Evolutionary conservation across 2,113 vertebrate genomes (phyloP).

Genomic region (Girardinichthys multiradiatus): DNA sequence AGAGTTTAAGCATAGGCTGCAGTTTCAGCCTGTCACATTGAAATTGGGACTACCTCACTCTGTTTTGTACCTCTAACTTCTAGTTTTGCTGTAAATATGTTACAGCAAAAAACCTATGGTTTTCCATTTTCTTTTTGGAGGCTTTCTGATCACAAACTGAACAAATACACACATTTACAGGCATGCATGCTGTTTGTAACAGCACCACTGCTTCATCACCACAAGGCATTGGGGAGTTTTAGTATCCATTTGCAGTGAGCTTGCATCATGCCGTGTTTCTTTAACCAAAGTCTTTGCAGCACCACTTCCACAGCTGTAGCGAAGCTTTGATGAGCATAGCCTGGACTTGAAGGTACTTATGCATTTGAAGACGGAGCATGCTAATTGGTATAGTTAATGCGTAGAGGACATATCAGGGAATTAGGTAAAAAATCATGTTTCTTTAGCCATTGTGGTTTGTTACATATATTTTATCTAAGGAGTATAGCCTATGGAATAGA

Average conservation of each 20-base stretch:
- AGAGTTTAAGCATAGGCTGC: constrained; percentile 28
- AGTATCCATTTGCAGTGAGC: constrained; percentile 65
- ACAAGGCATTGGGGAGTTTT: constrained; percentile 25
- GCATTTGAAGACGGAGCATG: constrained; percentile 21
- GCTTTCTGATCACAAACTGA: background rate
- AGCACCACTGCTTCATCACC: constrained; percentile 29
- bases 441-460: background rate
- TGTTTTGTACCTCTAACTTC: constrained; percentile 8
- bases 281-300: constrained; percentile 58
- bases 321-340: constrained; percentile 55
- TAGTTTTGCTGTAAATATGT: background rate
- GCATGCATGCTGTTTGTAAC: background rate
- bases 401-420: constrained; percentile 24
- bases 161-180: constrained; percentile 7
- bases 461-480: background rate
- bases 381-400: constrained; percentile 50
- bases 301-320: constrained; percentile 45
- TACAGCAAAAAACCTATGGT: too few relatives aligned
- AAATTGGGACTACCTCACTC: constrained; percentile 8
- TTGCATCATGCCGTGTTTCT: constrained; percentile 65
- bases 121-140: background rate
- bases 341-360: constrained; percentile 46
- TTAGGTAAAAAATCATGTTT: constrained; percentile 1
- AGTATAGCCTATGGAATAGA: too few relatives aligned
- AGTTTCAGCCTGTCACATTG: constrained; percentile 20